Evolutionary conservation across 2,888 invertebrate species (phyloP), one percentile per base, ranked within the genome.

Genomic region (Rhynchonema sp.): DNA sequence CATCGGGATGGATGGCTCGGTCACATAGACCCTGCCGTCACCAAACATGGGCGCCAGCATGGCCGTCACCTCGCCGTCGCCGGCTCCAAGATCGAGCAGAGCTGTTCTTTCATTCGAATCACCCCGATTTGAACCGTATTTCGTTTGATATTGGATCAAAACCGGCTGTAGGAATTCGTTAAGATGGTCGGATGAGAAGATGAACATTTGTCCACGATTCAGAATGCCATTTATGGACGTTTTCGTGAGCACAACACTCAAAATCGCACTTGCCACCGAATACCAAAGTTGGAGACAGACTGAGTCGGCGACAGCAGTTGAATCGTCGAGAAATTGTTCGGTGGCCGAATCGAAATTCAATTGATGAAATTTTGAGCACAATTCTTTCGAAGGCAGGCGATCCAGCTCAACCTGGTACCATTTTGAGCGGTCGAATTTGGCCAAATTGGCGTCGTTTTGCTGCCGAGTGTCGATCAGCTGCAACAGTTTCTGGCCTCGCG

Each of bases 141-240:
- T 70, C 72, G 59, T 46, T 38, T 60, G 60, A 27, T 66, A 65
- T 56, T 66, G 65, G 27, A 62, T 55, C 49, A 72, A 62, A 57
- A 74, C 63, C 26, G 73, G 63, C 29, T 55, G 56, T 52, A 85
- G 76, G 65, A 90, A 76, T 60, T 77, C 75, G 62, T 80, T 78
- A 66, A 91, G 84, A 71, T 94, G 92, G 13, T 80, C 77, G 62
- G 82, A 80, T 0, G 94, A 94, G 67, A 91, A 80, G 57, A 96
- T 89, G 76, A 91, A 94, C 96, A 96, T 96, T 1, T 90, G 90
- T 13, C 96, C 96, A 58, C 96, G 61, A 46, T 63, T 63, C 46
- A 69, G 65, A 30, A 71, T 87, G 82, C 92, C 92, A 77, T 94
- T 96, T 65, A 91, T 86, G 67, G 90, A 89, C 1, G 94, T 96